These are phyloP conservation scores for Eriosoma lanigerum DNA, from an alignment of 1,140 invertebrate species.

Conservation along the genomic window DNA sequence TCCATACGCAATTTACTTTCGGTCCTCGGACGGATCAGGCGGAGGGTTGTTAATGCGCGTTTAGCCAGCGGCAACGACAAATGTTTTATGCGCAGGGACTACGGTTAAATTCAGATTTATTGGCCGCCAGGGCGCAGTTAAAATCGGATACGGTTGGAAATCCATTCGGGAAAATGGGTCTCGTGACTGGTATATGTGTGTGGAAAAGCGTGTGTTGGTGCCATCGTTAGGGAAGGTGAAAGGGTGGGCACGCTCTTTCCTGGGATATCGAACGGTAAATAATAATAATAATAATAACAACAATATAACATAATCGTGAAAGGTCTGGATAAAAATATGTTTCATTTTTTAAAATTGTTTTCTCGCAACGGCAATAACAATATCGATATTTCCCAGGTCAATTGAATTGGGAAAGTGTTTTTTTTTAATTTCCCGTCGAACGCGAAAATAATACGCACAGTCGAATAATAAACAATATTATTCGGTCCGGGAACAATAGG, in stretches of 20 bases:
- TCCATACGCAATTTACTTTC: background rate
- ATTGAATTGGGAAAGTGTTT: background rate
- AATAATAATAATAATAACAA: no score
- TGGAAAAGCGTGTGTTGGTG: background rate
- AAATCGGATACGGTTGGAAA: conserved; percentile 46
- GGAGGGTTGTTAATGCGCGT: conserved; percentile 41
- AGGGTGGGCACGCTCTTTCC: background rate
- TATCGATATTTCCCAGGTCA: background rate
- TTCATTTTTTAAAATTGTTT: no score
- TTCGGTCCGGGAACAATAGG: background rate
- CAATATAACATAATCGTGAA: no score
- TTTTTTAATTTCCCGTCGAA: background rate
- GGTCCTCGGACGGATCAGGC: background rate
- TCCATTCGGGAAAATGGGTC: conserved; percentile 32
- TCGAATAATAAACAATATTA: background rate
- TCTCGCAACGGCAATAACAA: no score
- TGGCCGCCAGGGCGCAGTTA: conserved; percentile 47
- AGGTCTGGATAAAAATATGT: no score
- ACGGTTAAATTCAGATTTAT: conserved; percentile 49
- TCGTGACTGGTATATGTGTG: background rate
- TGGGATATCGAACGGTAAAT: conserved; percentile 14
- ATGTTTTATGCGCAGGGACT: conserved; percentile 47
- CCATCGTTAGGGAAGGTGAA: background rate
- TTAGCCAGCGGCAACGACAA: conserved; percentile 50
- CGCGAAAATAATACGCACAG: background rate